Conservation (phyloP, 1,140 invertebrate genomes). For the Drosophila trapezifrons region DNA sequence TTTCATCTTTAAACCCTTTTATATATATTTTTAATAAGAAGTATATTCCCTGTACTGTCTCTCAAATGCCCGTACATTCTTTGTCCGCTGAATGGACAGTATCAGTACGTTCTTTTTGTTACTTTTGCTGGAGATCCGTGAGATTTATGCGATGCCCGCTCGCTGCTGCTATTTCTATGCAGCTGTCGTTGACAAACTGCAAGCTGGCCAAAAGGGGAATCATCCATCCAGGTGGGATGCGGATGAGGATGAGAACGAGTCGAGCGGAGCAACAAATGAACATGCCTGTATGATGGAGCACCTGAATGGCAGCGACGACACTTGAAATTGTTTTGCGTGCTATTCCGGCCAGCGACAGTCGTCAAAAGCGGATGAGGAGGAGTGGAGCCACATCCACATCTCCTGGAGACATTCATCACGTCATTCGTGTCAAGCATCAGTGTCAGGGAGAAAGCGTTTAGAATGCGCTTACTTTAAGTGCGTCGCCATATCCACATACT, state of each 20-base stretch:
- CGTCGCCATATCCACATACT: conserved; percentile 7
- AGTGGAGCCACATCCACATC: conserved; percentile 8
- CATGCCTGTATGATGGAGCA: conserved; percentile 67
- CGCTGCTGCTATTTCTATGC: conserved; percentile 37
- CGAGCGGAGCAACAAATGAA: conserved; percentile 64
- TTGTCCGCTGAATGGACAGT: conserved; percentile 18
- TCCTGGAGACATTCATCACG: conserved; percentile 75
- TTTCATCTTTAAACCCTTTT: too few species aligned
- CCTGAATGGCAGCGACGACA: conserved; percentile 64
- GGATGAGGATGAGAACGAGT: background rate
- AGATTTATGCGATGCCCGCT: conserved; percentile 49
- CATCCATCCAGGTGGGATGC: conserved; percentile 8
- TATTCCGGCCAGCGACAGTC: conserved; percentile 53
- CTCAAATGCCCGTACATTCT: background rate
- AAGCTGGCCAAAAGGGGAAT: conserved; percentile 20
- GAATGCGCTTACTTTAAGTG: conserved; percentile 65
- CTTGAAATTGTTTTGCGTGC: conserved; percentile 74
- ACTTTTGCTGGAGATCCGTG: conserved; percentile 6
- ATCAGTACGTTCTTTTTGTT: conserved; percentile 28
- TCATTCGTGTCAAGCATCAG: conserved; percentile 72
- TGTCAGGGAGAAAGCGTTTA: conserved; percentile 56
- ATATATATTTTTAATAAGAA: background rate
- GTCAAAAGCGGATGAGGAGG: conserved; percentile 48
- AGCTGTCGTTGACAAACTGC: conserved; percentile 69
- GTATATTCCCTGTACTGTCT: background rate